Base-by-base conservation (phyloP, 2,113 vertebrate genomes). In the Spheniscus mendiculus region DNA sequence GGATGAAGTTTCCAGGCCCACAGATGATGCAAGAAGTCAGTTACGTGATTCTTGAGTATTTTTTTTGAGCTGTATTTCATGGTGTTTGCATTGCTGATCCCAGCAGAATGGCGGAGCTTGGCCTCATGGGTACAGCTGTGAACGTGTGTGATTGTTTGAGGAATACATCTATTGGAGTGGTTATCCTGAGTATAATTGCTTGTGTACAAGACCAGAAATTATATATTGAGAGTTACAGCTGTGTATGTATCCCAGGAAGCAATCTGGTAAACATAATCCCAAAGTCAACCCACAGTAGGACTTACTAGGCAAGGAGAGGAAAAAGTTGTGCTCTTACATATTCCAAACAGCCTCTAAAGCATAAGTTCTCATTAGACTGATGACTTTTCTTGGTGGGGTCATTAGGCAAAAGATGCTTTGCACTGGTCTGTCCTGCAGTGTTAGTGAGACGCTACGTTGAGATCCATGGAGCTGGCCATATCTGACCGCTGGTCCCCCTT, bases 371-470 rank as follows among this genome's bases (percentile, higher is more conserved):
- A 11, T 72, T 36, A 73, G 50, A 16, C 36, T 53, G 36, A 5
- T 78, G 63, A 1, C 22, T 66, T 69, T 87, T 77, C 20, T 67
- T 83, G 83, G 36, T 26, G 63, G 16, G 19, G 27, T 94, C 17
- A 2, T 52, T 15, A 62, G 50, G 12, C 30, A 50, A 22, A 67
- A 58, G 66, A 8, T 63, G 45, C 42, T 16, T 87, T 66, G 59
- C 47, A 3, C 26, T 71, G 56, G 9, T 69, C 18, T 93, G 59
- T 44, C 32, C 21, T 59, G 70, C 40, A 56, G 44, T 3, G 19
- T 66, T 65, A 19, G 6, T 34, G 42, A 38, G 52, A 40, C 9
- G 1, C 9, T 36, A 6, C 1, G 0, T 9, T 45, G 78, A 27
- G 44, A 19, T 36, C 58, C 19, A 0, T 17, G 62, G 77, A 67